A percentile compares a stretch with the other conserved stretches of the same genome.
Conservation (phyloP, 2,113 vertebrate genomes). For the Pituophis catenifer region DNA sequence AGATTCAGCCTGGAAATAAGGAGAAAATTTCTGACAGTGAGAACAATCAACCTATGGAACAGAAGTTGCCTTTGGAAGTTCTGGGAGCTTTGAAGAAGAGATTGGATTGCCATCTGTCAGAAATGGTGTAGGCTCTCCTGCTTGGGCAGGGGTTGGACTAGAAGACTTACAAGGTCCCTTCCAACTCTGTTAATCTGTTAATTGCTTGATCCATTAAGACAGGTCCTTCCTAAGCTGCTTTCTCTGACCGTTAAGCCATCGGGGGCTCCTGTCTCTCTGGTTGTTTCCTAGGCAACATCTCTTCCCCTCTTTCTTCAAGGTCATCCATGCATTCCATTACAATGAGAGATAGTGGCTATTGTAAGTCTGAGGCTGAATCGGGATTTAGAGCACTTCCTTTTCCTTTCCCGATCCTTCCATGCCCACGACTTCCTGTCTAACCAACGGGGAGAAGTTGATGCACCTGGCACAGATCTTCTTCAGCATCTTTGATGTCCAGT, state of each 20-base stretch:
- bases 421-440: neutral
- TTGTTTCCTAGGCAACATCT: neutral
- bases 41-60: too few species aligned
- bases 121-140: too few species aligned
- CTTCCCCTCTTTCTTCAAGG: neutral
- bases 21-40: too few species aligned
- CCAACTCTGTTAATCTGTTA: too few species aligned
- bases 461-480: neutral
- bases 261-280: neutral
- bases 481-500: neutral
- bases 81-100: too few species aligned
- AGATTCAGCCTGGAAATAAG: too few species aligned
- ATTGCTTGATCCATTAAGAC: neutral
- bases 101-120: too few species aligned
- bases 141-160: too few species aligned
- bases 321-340: neutral
- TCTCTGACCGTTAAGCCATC: neutral
- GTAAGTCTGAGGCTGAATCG: neutral
- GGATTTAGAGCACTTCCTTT: neutral
- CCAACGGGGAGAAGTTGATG: neutral
- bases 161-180: too few species aligned
- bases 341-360: neutral
- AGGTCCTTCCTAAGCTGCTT: neutral
- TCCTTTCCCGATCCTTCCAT: neutral
- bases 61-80: too few species aligned